phyloP scores from a whole-genome alignment of 30 jellyfish, hydroid and myxozoan genomes.

The Aurelia sp. region DNA sequence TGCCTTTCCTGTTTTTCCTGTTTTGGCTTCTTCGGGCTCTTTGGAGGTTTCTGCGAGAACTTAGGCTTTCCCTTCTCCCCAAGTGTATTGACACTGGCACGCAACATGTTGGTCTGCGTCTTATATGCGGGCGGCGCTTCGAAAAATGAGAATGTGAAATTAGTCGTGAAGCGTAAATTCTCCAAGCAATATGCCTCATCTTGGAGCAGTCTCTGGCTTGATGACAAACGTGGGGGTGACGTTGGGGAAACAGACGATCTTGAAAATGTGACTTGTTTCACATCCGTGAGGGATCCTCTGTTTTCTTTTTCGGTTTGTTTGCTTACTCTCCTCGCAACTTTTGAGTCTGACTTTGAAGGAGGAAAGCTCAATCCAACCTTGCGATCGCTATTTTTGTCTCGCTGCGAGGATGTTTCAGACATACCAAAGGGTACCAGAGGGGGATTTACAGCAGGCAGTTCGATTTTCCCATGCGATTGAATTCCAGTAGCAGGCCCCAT shows the following conservation, averaged over 20 bases:
- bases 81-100: conserved; percentile 14
- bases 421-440: background rate
- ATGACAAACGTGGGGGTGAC: background rate
- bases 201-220: background rate
- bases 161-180: conserved; percentile 41
- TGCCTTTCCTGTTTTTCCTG: background rate
- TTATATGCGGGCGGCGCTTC: conserved; percentile 44
- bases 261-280: background rate
- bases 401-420: background rate
- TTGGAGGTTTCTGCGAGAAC: conserved; percentile 10
- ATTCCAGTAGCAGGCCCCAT: background rate
- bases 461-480: background rate
- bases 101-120: conserved; percentile 27
- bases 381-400: background rate
- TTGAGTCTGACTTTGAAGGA: background rate
- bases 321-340: too few species aligned
- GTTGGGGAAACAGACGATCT: conserved; percentile 2
- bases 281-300: background rate
- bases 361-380: background rate
- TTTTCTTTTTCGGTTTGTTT: background rate
- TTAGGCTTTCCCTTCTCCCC: conserved; percentile 43
- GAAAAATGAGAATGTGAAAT: conserved; percentile 56
- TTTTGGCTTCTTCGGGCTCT: conserved; percentile 10
- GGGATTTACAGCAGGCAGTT: background rate
- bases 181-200: conserved; percentile 53